These are phyloP conservation scores for Ceraclea dissimilis DNA, from an alignment of 2,888 invertebrate genomes.

Conservation along the genomic window DNA sequence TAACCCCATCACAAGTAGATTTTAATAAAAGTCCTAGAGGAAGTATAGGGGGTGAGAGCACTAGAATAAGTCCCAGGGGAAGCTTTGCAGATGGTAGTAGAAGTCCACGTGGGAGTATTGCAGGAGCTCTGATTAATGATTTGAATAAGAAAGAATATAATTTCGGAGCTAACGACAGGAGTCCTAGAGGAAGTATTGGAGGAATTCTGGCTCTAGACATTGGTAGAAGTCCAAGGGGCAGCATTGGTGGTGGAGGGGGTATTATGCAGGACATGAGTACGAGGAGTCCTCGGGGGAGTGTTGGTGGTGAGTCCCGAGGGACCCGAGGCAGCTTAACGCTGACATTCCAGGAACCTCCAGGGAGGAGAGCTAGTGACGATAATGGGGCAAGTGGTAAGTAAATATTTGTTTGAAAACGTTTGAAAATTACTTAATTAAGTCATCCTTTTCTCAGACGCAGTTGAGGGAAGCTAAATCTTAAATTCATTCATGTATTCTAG, in stretches of 20 bases:
- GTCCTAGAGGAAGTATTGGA: conserved; percentile 55
- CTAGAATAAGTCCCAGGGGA: conserved; percentile 53
- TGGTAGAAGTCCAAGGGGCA: conserved; percentile 50
- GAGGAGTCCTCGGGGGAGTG: conserved; percentile 54
- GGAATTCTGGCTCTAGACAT: conserved; percentile 39
- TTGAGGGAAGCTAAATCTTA: too few species aligned
- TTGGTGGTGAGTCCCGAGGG: conserved; percentile 48
- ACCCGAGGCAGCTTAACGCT: conserved; percentile 49
- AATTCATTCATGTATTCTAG: too few species aligned
- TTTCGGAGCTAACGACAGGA: conserved; percentile 39
- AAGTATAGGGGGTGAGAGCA: conserved; percentile 49
- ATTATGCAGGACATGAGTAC: conserved; percentile 41
- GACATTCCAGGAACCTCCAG: conserved; percentile 54
- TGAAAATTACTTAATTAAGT: too few species aligned
- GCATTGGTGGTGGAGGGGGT: conserved; percentile 52
- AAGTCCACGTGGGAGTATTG: conserved; percentile 53
- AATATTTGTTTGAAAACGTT: neutral
- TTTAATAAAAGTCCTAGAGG: conserved; percentile 50
- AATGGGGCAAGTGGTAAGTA: conserved; percentile 30
- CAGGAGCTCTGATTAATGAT: conserved; percentile 42
- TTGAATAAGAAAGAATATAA: conserved; percentile 22
- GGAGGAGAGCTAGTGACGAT: conserved; percentile 53
- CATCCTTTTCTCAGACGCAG: too few species aligned
- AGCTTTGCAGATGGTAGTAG: conserved; percentile 47
- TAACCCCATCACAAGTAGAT: conserved; percentile 37